Evolutionary conservation across 1,140 invertebrate genomes (phyloP).

Genomic region (Camponotus pennsylvanicus): DNA sequence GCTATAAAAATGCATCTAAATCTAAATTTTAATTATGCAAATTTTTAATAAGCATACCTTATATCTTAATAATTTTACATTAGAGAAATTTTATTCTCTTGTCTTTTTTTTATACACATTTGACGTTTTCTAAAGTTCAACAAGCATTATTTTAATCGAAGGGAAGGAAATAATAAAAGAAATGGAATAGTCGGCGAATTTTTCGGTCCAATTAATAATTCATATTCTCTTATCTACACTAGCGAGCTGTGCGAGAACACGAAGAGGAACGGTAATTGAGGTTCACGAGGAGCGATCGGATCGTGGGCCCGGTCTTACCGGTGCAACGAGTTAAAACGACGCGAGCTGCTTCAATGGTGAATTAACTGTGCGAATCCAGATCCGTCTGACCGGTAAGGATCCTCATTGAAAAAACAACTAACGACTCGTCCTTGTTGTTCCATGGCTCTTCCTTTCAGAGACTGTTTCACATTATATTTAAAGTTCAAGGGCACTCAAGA

Average conservation of each 20-base stretch:
- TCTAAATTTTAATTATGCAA: not conserved
- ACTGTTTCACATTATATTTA: constrained; percentile 63
- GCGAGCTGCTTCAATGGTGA: constrained; percentile 56
- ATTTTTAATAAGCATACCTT: not conserved
- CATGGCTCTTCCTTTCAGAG: not conserved
- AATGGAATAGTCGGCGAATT: no score
- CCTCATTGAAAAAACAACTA: constrained; percentile 41
- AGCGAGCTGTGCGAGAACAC: constrained; percentile 43
- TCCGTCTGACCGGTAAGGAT: constrained; percentile 58
- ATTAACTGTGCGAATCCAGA: constrained; percentile 67
- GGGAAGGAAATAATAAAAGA: no score
- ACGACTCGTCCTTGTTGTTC: constrained; percentile 39
- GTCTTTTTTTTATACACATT: not conserved
- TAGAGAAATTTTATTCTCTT: not conserved
- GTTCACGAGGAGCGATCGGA: constrained; percentile 70
- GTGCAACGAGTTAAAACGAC: constrained; percentile 79
- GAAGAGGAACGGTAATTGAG: constrained; percentile 45
- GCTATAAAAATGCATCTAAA: constrained; percentile 4
- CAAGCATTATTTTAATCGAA: not conserved
- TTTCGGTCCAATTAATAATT: no score
- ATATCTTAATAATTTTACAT: no score
- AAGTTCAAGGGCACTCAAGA: constrained; percentile 13
- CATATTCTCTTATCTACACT: constrained; percentile 61
- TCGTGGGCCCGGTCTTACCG: constrained; percentile 75
- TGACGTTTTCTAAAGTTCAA: not conserved